Evolutionary conservation across 2,797 vertebrate species (phyloP).

Genomic region (Poecile montanus): DNA sequence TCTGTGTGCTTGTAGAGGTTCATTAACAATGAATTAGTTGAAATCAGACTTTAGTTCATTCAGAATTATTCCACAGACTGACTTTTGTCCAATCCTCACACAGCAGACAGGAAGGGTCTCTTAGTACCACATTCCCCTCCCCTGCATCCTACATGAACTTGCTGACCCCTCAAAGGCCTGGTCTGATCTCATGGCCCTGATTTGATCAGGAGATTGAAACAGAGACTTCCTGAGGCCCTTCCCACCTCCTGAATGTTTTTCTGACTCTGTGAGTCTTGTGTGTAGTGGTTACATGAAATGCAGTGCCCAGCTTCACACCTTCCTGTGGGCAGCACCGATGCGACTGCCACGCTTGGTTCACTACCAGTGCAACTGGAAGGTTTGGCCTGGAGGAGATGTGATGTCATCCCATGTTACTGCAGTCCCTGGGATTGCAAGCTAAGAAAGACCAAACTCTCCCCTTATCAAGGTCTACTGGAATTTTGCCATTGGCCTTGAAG

Average conservation of each 20-base stretch:
- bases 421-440: not conserved
- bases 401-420: not conserved
- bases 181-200: not conserved
- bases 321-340: not conserved
- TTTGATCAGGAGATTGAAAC: not conserved
- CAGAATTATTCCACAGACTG: not conserved
- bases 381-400: not conserved
- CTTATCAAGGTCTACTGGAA: not conserved
- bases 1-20: too few species aligned
- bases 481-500: not conserved
- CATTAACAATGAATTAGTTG: too few species aligned
- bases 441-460: not conserved
- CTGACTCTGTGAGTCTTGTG: not conserved
- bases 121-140: not conserved
- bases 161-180: not conserved
- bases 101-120: not conserved
- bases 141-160: not conserved
- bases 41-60: not conserved
- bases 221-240: not conserved
- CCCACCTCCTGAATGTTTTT: not conserved
- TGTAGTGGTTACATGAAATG: not conserved
- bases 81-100: not conserved
- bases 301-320: not conserved
- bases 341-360: accelerated
- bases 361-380: not conserved